phyloP scores from a whole-genome alignment of 2,797 vertebrate genomes.

The Cynopterus sphinx region DNA sequence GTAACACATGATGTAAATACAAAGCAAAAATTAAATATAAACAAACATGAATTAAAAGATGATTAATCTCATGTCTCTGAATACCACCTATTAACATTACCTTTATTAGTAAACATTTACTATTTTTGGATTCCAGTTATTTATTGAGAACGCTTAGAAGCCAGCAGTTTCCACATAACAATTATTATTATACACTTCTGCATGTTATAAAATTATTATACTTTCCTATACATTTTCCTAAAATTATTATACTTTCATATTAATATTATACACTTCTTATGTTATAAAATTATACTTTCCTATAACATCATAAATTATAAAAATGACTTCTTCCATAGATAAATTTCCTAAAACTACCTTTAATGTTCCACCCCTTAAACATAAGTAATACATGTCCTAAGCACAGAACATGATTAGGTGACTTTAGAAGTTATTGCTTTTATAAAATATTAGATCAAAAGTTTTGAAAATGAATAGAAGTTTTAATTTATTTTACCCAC shows the following conservation, averaged over 20 bases:
- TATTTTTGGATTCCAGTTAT: background rate
- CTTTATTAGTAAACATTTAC: background rate
- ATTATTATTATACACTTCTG: background rate
- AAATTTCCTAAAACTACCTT: constrained; percentile 25
- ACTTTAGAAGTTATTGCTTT: background rate
- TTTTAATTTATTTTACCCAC: background rate
- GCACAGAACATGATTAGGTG: background rate
- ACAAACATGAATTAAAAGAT: constrained; percentile 12
- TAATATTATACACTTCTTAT: background rate
- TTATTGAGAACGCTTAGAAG: background rate
- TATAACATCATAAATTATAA: background rate
- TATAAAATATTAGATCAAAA: constrained; percentile 8
- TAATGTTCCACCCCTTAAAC: background rate
- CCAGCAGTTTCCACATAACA: background rate
- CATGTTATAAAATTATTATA: no score
- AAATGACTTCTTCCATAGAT: background rate
- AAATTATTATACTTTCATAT: no score
- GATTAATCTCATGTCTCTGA: background rate
- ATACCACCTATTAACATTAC: background rate
- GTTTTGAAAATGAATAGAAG: background rate
- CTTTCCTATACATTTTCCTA: no score
- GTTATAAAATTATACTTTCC: background rate
- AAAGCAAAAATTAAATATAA: constrained; percentile 29
- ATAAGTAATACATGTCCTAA: background rate
- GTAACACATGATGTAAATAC: background rate